Evolutionary conservation across 2,888 invertebrate species (phyloP), one percentile per base, ranked within the genome.

Genomic region (Eupithecia centaureata): DNA sequence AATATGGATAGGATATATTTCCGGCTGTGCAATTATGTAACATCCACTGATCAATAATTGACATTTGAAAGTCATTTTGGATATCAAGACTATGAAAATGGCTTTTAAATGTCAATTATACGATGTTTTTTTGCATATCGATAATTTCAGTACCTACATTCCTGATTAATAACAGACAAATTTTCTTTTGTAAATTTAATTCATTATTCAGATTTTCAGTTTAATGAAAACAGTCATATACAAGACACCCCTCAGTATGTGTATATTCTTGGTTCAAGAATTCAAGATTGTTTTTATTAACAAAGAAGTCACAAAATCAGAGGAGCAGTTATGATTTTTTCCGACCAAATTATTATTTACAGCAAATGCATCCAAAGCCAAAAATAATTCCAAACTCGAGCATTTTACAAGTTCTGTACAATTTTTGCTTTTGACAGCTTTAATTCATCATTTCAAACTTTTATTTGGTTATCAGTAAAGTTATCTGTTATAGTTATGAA

Each of bases 171-270:
- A 42, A 18, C 42, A 18, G 42, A 42, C 8, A 42, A 8, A 42
- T 18, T 42, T 42, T 10, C 5, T 25, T 25, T 5, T 0, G 22
- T 4, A n/a, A n/a, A n/a, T 51, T 51, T 51, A 22, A 25, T 51
- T 27, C 8, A 42, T 42, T 22, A 47, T 47, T 47, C 4, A 47
- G 10, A 47, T 47, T 18, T 12, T 47, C 18, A 10, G 47, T 47
- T 47, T 47, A 22, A 22, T 42, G 18, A 12, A 47, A 27, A 51
- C 22, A 51, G 25, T 28, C 54, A 64, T 63, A 63, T 58, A 61
- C 58, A 27, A 64, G 61, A 58, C 61, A 64, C 64, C 61, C 65
- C 42, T 30, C 27, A 47, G 38, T 61, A 52, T 25, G 12, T 3
- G 30, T 22, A 22, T n/a, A n/a, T n/a, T n/a, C 12, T 47, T 12